Base-by-base conservation (phyloP, 2,797 vertebrate genomes). In the Sebastes umbrosus region DNA sequence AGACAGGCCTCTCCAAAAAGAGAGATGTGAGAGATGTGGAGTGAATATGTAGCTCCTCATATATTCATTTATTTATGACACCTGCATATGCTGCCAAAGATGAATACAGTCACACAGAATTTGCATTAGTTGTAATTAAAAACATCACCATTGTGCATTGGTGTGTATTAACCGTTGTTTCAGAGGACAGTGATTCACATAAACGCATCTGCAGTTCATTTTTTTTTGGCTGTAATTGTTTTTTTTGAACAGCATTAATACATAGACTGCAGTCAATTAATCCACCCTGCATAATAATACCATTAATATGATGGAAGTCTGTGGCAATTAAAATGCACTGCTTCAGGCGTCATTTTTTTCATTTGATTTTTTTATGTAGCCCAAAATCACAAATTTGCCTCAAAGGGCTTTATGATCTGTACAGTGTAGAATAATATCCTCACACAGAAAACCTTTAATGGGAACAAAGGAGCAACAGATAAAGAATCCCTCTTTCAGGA, bases 231-330 rank as follows among this genome's bases (percentile, higher is more conserved):
- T 55, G 6, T 79, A n/a, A 70, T 69, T 77, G 31, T 73, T 39
- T 25, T 60, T 36, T 62, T 57, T 58, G 1, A 11, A 12, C n/a
- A 55, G 75, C 69, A 36, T 27, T 5, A 75, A 50, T 68, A 36
- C 75, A 80, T 55, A 22, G 32, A 57, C 69, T 36, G 14, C 34
- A 70, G 75, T 50, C 8, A 66, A 71, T 87, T 77, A 86, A 78
- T 69, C 24, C 55, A 6, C 64, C 52, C 25, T 3, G 24, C 55
- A 59, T 64, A 74, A 80, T 66, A 36, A 31, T 22, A 52, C 16
- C 43, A 46, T 46, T 46, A 52, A n/a, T n/a, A 52, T 52, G 16
- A 18, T 6, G 39, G 39, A 50, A 50, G 76, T 68, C 69, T 29
- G 79, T 67, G 43, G 46, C 50, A 58, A 64, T 76, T 68, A 69